A percentile compares a stretch with the other conserved stretches of the same genome.
Evolutionary conservation across 1,140 invertebrate genomes (phyloP).

Genomic region (Lasioglossum baleicum): DNA sequence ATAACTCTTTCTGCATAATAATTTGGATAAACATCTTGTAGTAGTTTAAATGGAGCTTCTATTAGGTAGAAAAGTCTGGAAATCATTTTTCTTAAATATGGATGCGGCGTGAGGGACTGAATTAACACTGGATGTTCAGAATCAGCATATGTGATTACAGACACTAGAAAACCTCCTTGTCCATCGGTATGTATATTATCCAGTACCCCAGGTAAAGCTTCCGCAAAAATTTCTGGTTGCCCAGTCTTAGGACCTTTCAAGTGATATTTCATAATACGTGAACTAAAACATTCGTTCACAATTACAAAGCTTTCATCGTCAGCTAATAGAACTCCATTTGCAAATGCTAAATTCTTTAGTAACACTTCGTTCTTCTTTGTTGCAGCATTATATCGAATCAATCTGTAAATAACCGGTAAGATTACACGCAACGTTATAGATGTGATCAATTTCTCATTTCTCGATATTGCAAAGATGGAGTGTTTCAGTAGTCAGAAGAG

Average conservation of each 20-base stretch:
- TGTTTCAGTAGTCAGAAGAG: too few species aligned
- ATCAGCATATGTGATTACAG: slow-evolving; percentile 80
- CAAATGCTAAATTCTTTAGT: slow-evolving; percentile 86
- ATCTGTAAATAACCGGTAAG: slow-evolving; percentile 78
- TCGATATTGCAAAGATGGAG: too few species aligned
- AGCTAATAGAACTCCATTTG: slow-evolving; percentile 90
- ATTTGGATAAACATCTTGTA: slow-evolving; percentile 82
- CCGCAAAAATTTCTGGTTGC: slow-evolving; percentile 86
- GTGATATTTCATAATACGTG: slow-evolving; percentile 84
- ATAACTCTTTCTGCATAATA: slow-evolving; percentile 79
- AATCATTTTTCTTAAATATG: slow-evolving; percentile 83
- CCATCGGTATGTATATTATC: slow-evolving; percentile 88
- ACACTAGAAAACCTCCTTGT: slow-evolving; percentile 85
- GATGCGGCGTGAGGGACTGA: slow-evolving; percentile 81
- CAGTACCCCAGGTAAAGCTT: slow-evolving; percentile 89
- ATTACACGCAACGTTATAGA: too few species aligned
- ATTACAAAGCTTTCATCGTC: slow-evolving; percentile 88
- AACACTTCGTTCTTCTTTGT: slow-evolving; percentile 85
- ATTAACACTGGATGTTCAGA: slow-evolving; percentile 78
- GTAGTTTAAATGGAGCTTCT: slow-evolving; percentile 82
- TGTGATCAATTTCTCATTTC: too few species aligned
- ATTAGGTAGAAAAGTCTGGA: slow-evolving; percentile 79
- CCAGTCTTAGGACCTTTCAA: slow-evolving; percentile 87
- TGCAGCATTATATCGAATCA: slow-evolving; percentile 84
- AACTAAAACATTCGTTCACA: slow-evolving; percentile 83